Percentiles rank a stretch among this genome's conserved stretches.
phyloP scores from a whole-genome alignment of 1,140 invertebrate genomes.

The Penaeus indicus region DNA sequence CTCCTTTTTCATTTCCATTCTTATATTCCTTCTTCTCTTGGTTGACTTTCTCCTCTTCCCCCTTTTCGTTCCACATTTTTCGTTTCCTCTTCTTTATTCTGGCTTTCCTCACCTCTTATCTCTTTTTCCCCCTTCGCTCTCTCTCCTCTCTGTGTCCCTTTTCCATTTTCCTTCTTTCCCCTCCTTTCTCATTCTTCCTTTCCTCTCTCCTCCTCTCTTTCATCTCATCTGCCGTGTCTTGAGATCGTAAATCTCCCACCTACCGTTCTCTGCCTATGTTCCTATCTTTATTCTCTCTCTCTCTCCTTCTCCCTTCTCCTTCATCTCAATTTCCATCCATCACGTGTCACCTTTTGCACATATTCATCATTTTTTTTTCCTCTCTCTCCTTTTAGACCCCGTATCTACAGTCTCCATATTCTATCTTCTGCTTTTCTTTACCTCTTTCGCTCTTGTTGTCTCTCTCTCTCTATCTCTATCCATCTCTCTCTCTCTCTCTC shows the following conservation, averaged over 20 bases:
- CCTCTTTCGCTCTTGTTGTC: neutral
- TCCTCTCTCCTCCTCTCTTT: too few species aligned
- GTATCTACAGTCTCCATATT: neutral
- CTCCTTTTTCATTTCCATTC: neutral
- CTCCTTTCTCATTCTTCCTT: too few species aligned
- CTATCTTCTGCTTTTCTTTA: neutral
- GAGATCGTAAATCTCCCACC: neutral
- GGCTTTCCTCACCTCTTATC: neutral
- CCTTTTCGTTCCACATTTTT: neutral
- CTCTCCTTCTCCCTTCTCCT: neutral
- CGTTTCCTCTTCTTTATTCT: neutral
- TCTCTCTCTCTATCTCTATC: too few species aligned
- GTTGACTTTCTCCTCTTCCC: slow-evolving; percentile 1
- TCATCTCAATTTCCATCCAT: neutral
- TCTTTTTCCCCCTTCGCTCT: too few species aligned
- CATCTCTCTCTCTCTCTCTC: too few species aligned
- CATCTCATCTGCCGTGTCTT: too few species aligned
- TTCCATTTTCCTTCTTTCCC: too few species aligned
- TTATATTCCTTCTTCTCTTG: neutral
- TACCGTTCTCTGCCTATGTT: slow-evolving; percentile 9
- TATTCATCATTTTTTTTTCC: neutral
- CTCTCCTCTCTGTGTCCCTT: too few species aligned
- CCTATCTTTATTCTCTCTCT: neutral
- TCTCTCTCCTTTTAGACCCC: neutral
- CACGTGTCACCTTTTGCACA: neutral